These are phyloP conservation scores for Lycaon pictus DNA, from an alignment of 2,113 vertebrate genomes.

Conservation along the genomic window DNA sequence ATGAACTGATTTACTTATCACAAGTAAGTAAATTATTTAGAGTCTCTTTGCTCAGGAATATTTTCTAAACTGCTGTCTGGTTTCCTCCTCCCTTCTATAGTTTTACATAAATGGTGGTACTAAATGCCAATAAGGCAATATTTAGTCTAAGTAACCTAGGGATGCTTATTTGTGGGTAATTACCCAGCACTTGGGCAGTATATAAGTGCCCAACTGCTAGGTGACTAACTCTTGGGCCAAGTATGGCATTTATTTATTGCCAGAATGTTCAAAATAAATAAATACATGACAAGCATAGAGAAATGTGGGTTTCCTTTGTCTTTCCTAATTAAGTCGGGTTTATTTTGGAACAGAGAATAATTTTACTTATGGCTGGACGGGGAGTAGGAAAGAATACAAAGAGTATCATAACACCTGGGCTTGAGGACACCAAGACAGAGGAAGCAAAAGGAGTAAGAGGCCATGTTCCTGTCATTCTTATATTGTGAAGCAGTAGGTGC, in stretches of 20 bases:
- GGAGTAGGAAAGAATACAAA: background rate
- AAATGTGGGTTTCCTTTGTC: background rate
- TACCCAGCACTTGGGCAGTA: constrained; percentile 8
- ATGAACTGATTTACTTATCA: background rate
- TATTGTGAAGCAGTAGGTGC: background rate
- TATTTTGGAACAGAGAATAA: constrained; percentile 56
- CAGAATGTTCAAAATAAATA: constrained; percentile 60
- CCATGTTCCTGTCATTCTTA: background rate
- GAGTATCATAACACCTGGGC: background rate
- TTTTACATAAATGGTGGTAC: background rate
- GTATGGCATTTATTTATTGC: background rate
- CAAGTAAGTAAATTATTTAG: background rate
- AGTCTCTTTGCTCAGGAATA: background rate
- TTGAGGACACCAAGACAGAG: background rate
- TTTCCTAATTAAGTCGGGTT: constrained; percentile 40
- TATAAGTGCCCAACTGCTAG: background rate
- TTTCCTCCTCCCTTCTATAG: background rate
- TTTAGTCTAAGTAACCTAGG: background rate
- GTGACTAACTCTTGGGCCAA: background rate
- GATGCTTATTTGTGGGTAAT: background rate
- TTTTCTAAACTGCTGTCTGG: background rate
- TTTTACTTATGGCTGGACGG: constrained; percentile 11
- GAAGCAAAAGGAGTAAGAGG: background rate
- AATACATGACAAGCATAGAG: constrained; percentile 38
- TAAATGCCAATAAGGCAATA: background rate